These are phyloP conservation scores for Cyclophora punctaria DNA, from an alignment of 2,888 invertebrate species.

Conservation along the genomic window DNA sequence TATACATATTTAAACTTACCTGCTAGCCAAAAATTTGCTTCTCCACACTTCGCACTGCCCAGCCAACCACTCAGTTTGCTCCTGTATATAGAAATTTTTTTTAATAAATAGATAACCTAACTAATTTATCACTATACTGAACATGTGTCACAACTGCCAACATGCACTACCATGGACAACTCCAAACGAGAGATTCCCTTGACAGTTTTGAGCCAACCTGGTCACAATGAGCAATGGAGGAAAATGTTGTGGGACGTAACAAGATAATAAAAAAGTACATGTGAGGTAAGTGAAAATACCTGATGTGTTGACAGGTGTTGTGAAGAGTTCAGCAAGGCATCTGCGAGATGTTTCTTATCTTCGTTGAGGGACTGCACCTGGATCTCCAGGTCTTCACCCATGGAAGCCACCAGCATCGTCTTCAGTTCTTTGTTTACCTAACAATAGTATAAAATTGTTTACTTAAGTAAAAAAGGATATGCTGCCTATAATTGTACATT, in stretches of 20 bases:
- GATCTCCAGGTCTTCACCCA: constrained; percentile 94
- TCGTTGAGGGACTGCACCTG: constrained; percentile 93
- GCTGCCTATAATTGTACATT: no score
- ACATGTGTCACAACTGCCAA: no score
- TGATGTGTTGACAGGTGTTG: constrained; percentile 90
- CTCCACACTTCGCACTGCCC: constrained; percentile 98
- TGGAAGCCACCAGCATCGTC: constrained; percentile 93
- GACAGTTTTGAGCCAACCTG: no score
- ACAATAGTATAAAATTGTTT: no score
- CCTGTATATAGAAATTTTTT: constrained; percentile 48
- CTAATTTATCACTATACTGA: no score
- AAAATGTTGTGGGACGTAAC: no score
- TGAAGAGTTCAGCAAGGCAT: constrained; percentile 88
- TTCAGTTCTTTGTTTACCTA: constrained; percentile 94
- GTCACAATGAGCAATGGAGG: no score
- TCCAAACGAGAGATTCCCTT: no score
- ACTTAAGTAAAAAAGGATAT: no score
- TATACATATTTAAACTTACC: constrained; percentile 59
- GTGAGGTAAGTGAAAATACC: constrained; percentile 30
- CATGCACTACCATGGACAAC: no score
- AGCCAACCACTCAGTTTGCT: constrained; percentile 93
- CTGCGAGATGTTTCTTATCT: constrained; percentile 91
- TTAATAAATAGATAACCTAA: no score
- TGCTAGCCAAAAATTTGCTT: constrained; percentile 95
- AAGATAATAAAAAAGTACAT: not conserved